Evolutionary conservation across 92 coral and sea anemone genomes (phyloP), one percentile per base, ranked within the genome.

Genomic region (Paragorgia papillata): DNA sequence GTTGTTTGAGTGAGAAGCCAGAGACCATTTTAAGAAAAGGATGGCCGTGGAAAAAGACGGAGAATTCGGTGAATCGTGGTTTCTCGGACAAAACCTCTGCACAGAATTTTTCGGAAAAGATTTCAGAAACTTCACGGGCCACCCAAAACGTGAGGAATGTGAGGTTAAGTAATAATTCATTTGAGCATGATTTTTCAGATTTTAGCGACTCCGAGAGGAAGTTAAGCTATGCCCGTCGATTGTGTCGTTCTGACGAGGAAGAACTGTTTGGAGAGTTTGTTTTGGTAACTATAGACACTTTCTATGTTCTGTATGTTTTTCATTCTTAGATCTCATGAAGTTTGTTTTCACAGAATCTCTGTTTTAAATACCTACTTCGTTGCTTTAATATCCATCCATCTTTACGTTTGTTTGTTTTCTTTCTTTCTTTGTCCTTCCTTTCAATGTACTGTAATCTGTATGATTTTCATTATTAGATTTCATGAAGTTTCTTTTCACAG

Each of bases 121-220:
- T 26, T 26, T 33, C 27, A 24, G 37, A 22, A 43, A 2, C 22
- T 2, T 18, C 74, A 26, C 10, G 21, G 40, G 44, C 24, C 0
- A n/a, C 2, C 26, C 58, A 9, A 9, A 44, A 39, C 40, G 74
- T 67, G 20, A 67, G 20, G n/a, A 67, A 57, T 9, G 33, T 67
- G 5, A 53, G 74, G 33, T 27, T 67, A 27, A 43, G 57, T 18
- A 57, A 67, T 25, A 67, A 21, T 29, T 67, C 74, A 18, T 67
- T 67, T 41, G 33, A 43, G 15, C 74, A 67, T 44, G 74, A 67
- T 67, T 67, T 67, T 39, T 67, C 74, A 44, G 58, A 22, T 20
- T 43, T 3, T 24, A 27, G 57, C 10, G 40, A 48, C 33, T 57
- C 74, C 26, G 57, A 67, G 13, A 40, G 58, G 18, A 25, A 26